Conservation (phyloP, 2,113 vertebrate genomes). For the Chlorodrepanis virens region DNA sequence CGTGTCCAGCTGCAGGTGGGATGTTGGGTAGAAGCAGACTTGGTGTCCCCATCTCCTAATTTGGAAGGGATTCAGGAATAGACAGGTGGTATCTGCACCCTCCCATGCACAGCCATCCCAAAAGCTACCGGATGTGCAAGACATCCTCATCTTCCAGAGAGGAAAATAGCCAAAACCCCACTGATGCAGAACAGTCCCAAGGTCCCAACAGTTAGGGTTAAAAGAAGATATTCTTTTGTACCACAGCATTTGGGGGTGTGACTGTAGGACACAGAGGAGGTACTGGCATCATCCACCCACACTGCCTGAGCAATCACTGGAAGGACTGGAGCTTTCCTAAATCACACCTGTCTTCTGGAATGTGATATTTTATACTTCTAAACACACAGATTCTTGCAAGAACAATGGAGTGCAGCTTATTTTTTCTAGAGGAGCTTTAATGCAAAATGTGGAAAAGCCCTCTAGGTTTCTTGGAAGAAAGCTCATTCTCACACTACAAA, state of each 20-base stretch:
- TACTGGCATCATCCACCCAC: background rate
- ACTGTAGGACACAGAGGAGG: background rate
- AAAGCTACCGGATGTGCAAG: constrained; percentile 13
- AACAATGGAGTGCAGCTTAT: background rate
- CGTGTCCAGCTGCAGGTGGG: constrained; percentile 34
- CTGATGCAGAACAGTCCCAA: background rate
- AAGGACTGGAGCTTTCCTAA: background rate
- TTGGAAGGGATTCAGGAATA: constrained; percentile 21
- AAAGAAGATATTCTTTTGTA: background rate
- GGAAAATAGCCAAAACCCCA: background rate
- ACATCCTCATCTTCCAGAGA: background rate
- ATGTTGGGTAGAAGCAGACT: background rate
- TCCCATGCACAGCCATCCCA: constrained; percentile 19
- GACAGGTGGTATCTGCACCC: constrained; percentile 23
- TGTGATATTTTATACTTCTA: background rate
- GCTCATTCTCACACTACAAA: background rate
- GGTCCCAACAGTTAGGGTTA: rapidly evolving
- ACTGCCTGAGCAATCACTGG: background rate
- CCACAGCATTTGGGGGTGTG: background rate
- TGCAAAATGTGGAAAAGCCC: background rate
- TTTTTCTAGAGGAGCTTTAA: background rate
- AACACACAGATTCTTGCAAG: background rate
- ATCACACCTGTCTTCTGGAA: constrained; percentile 37
- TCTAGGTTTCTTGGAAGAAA: background rate
- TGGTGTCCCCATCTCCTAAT: background rate